Conservation (phyloP, 2,113 vertebrate species). For the Elgaria multicarinata region DNA sequence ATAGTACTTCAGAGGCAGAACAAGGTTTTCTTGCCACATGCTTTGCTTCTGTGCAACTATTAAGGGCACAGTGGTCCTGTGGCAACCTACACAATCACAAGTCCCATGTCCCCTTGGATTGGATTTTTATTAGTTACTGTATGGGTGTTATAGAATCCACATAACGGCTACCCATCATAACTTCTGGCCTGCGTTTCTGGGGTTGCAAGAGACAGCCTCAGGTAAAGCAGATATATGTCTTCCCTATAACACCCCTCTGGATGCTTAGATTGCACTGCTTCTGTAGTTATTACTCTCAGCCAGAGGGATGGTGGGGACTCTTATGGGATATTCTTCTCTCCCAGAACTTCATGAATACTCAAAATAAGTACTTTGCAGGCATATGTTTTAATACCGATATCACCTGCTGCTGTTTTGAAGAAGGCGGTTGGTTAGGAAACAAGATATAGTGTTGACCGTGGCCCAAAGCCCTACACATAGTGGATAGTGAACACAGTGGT, state of each 20-base stretch:
- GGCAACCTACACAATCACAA: background rate
- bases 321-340: background rate
- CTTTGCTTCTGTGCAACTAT: background rate
- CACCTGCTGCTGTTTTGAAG: constrained; percentile 12
- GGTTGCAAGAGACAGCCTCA: background rate
- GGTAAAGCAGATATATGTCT: background rate
- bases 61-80: background rate
- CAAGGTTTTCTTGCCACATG: background rate
- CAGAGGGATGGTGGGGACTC: background rate
- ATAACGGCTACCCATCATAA: background rate
- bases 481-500: background rate
- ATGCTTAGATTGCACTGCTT: background rate
- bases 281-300: background rate
- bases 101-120: background rate
- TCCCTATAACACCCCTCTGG: background rate
- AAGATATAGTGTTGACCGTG: constrained; percentile 1
- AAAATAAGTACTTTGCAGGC: background rate
- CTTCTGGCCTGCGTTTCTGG: background rate
- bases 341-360: background rate
- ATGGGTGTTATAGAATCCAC: background rate
- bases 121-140: background rate
- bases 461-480: constrained; percentile 28
- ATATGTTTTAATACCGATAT: background rate
- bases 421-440: background rate
- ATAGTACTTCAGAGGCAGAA: background rate